phyloP scores from a whole-genome alignment of 2,797 vertebrate genomes.

The Pelodytes ibericus region DNA sequence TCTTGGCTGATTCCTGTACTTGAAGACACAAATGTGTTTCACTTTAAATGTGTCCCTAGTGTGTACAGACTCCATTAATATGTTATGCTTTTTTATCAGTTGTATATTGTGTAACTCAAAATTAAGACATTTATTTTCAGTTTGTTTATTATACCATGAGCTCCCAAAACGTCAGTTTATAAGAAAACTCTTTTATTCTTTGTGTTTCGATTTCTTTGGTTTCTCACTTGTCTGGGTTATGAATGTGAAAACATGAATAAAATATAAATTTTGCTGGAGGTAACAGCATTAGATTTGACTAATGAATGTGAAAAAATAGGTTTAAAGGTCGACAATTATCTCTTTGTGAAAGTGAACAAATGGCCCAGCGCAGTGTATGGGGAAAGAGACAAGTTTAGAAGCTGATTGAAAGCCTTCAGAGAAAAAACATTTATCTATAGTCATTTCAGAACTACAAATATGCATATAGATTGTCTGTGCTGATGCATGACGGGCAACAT shows the following conservation, averaged over 20 bases:
- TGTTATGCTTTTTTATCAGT: neutral
- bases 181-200: neutral
- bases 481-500: conserved; percentile 37
- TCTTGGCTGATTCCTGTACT: too few species aligned
- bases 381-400: conserved; percentile 14
- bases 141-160: neutral
- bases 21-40: too few species aligned
- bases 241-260: conserved; percentile 6
- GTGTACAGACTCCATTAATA: neutral
- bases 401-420: conserved; percentile 31
- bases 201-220: neutral
- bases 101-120: neutral
- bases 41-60: neutral
- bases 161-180: neutral
- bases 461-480: conserved; percentile 45
- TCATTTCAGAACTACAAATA: conserved; percentile 35
- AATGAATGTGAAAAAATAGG: neutral
- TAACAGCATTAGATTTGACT: conserved; percentile 3
- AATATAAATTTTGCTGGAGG: conserved; percentile 12
- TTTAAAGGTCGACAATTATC: conserved; percentile 30
- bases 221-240: neutral
- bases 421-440: conserved; percentile 43
- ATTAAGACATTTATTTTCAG: neutral
- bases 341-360: conserved; percentile 14
- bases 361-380: conserved; percentile 12